A percentile compares a stretch with the other conserved stretches of the same genome.
Conservation (phyloP, 2,113 vertebrate genomes). For the Micromys minutus region DNA sequence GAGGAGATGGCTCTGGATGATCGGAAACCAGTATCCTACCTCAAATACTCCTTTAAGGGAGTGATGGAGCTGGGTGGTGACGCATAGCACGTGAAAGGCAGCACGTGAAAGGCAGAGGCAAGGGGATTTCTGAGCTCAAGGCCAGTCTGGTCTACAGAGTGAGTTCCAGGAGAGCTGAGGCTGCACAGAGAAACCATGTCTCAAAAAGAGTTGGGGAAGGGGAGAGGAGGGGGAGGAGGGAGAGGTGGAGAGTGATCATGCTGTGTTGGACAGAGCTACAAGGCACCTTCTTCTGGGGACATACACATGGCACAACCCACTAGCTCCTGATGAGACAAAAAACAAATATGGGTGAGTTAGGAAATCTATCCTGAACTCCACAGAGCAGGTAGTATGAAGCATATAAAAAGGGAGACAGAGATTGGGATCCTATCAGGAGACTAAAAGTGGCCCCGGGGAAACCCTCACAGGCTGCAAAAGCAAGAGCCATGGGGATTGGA, state of each 20-base stretch:
- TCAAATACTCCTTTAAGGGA: background rate
- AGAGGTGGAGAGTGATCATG: too few species aligned
- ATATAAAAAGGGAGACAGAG: background rate
- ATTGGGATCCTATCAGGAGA: too few species aligned
- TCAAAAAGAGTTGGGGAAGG: background rate
- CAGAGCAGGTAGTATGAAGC: fast-evolving
- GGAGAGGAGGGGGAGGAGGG: too few species aligned
- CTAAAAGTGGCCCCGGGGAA: background rate
- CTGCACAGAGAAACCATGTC: background rate
- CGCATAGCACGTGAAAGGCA: background rate
- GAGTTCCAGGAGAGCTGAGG: background rate
- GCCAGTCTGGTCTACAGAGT: background rate
- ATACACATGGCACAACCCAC: too few species aligned
- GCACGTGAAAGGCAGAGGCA: background rate
- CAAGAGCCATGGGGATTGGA: background rate
- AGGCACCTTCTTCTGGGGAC: background rate
- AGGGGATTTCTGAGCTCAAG: background rate
- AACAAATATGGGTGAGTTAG: too few species aligned
- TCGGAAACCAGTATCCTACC: background rate
- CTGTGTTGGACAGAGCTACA: background rate
- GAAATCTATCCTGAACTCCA: fast-evolving
- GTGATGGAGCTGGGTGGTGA: background rate
- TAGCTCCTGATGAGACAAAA: background rate
- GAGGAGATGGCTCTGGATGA: background rate
- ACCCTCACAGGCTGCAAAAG: too few species aligned